Conservation (phyloP, 2,113 vertebrate genomes). For the Oreotrochilus melanogaster region DNA sequence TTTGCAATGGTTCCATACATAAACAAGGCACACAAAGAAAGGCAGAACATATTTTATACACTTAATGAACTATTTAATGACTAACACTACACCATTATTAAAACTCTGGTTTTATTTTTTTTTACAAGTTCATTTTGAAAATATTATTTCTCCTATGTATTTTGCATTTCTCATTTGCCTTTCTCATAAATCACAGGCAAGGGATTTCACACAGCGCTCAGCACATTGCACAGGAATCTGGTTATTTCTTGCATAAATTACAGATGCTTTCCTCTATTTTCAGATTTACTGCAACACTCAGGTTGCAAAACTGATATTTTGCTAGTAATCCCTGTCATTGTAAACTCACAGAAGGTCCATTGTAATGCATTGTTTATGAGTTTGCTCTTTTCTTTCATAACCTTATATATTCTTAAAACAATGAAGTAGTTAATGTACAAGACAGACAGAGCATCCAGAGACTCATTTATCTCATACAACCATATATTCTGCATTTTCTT, state of each 20-base stretch:
- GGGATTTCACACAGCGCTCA: neutral
- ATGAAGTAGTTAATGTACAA: neutral
- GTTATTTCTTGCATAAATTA: neutral
- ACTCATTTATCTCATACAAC: neutral
- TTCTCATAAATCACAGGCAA: neutral
- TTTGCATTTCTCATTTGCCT: neutral
- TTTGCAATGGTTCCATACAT: neutral
- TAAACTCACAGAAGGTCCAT: neutral
- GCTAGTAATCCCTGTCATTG: neutral
- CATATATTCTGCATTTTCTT: neutral
- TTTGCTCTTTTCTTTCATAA: neutral
- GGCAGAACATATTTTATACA: neutral
- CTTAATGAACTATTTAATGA: neutral
- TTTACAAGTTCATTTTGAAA: neutral
- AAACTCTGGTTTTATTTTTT: fast-evolving
- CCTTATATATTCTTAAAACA: neutral
- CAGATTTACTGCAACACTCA: neutral
- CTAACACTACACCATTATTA: neutral
- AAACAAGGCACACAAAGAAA: neutral
- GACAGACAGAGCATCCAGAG: neutral
- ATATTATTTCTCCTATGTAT: neutral
- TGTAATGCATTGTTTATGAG: neutral
- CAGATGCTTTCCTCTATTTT: neutral
- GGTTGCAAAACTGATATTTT: neutral
- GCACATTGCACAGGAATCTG: neutral